Conservation (phyloP, 1,140 invertebrate genomes). For the Panulirus ornatus region DNA sequence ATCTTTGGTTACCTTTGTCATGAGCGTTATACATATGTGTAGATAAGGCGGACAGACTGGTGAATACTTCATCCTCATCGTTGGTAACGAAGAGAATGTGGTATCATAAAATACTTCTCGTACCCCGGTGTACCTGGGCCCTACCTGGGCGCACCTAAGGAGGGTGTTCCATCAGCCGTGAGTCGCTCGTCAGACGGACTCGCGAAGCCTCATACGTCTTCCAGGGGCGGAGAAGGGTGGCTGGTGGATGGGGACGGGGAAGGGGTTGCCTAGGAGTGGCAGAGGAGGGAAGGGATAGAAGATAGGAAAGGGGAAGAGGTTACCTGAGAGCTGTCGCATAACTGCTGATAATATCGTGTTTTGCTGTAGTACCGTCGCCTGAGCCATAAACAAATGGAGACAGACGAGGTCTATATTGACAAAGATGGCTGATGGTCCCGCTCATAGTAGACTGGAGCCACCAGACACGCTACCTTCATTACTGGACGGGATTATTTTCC, state of each 20-base stretch:
- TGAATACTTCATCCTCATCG: too few species aligned
- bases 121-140: too few species aligned
- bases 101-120: too few species aligned
- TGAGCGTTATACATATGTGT: too few species aligned
- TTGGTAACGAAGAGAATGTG: too few species aligned
- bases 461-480: background rate
- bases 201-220: too few species aligned
- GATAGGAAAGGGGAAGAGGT: background rate
- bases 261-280: background rate
- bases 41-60: too few species aligned
- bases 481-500: background rate
- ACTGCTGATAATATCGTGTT: background rate
- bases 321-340: constrained; percentile 10
- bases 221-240: background rate
- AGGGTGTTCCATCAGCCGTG: too few species aligned
- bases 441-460: background rate
- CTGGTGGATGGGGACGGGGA: background rate
- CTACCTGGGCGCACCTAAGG: too few species aligned
- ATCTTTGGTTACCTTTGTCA: too few species aligned
- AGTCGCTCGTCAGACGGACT: too few species aligned
- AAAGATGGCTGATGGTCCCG: background rate
- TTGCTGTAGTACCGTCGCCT: background rate
- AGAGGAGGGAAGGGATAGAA: background rate
- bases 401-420: background rate
- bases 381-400: background rate